Percentiles rank a stretch among this genome's conserved stretches.
Conservation (phyloP, 2,797 vertebrate species). For the Bucorvus abyssinicus region DNA sequence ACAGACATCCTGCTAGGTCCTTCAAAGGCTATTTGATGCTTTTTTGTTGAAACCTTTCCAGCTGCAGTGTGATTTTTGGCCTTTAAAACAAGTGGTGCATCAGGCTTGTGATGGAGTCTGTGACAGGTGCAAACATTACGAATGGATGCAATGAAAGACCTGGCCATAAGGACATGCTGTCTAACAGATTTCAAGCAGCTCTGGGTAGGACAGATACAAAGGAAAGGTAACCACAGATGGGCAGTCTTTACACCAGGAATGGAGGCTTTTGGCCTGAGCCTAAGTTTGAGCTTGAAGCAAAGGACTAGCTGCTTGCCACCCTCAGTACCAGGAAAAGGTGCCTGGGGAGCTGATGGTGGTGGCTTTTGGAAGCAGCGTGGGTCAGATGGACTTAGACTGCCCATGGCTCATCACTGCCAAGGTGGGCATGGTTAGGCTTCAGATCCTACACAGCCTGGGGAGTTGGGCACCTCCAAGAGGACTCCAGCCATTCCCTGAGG, state of each 20-base stretch:
- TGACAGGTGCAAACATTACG: background rate
- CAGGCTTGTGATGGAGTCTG: background rate
- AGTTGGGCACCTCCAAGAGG: background rate
- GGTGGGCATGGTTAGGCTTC: background rate
- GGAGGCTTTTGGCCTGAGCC: background rate
- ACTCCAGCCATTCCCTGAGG: background rate
- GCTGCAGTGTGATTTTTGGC: background rate
- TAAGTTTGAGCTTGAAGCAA: background rate
- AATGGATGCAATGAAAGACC: background rate
- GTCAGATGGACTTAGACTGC: background rate
- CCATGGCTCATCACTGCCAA: accelerated
- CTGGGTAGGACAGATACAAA: background rate
- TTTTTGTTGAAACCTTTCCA: background rate
- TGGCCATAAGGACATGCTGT: background rate
- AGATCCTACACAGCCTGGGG: too few relatives aligned
- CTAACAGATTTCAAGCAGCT: background rate
- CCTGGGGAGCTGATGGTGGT: background rate
- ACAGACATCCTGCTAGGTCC: background rate
- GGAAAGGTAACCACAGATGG: background rate
- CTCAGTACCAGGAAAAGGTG: background rate
- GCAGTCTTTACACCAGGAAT: background rate
- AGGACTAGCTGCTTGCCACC: background rate
- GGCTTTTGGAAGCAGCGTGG: background rate
- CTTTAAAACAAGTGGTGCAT: background rate
- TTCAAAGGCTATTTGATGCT: background rate